Evolutionary conservation across 2,797 vertebrate species (phyloP).

Genomic region (Sebastes trivittatus): DNA sequence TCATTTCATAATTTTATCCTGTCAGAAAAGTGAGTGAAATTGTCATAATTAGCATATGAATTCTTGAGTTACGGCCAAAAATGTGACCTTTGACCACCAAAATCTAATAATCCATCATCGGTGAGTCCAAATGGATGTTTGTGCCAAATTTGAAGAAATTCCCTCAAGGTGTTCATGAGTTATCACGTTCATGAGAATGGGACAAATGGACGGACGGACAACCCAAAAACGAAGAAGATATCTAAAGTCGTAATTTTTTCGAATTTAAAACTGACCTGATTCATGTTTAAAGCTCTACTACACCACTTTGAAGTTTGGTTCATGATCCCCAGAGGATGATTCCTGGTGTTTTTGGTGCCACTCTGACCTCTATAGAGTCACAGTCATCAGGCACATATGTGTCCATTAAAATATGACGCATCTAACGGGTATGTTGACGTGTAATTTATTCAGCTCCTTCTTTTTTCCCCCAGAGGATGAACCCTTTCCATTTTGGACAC

Average conservation of each 20-base stretch:
- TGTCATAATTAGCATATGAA: neutral
- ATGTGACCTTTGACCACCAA: neutral
- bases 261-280: neutral
- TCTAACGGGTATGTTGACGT: fast-evolving
- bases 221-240: neutral
- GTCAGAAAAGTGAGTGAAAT: neutral
- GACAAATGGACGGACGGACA: too few species aligned
- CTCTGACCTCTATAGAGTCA: neutral
- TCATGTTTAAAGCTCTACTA: neutral
- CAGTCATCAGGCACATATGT: neutral
- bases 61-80: neutral
- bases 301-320: neutral
- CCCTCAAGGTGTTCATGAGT: neutral
- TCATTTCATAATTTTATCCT: too few species aligned
- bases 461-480: neutral
- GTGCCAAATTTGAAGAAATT: neutral
- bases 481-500: neutral
- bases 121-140: neutral
- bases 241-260: neutral
- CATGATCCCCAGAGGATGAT: neutral
- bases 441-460: neutral
- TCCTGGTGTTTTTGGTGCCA: neutral
- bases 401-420: neutral
- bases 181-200: too few species aligned
- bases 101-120: neutral